Evolutionary conservation across 1,140 invertebrate species (phyloP).

Genomic region (Zaprionus ornatus): DNA sequence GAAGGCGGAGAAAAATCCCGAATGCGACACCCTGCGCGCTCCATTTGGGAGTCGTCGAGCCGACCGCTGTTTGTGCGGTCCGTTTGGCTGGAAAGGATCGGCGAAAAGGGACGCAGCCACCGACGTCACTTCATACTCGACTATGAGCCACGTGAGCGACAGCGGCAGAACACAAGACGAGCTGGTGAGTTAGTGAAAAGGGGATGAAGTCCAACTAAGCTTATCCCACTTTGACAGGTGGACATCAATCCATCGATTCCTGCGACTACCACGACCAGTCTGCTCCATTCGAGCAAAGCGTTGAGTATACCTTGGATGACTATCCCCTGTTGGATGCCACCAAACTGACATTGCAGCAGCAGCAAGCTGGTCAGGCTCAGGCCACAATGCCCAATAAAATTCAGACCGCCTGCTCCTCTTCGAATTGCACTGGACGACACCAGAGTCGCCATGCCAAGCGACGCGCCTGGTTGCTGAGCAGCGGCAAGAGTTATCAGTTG

Average conservation of each 20-base stretch:
- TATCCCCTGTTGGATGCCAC: constrained; percentile 64
- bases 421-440: constrained; percentile 24
- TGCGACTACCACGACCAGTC: constrained; percentile 47
- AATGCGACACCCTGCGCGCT: constrained; percentile 49
- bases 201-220: neutral
- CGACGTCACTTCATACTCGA: constrained; percentile 80
- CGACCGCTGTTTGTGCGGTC: constrained; percentile 80
- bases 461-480: constrained; percentile 59
- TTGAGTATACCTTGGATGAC: constrained; percentile 57
- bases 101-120: constrained; percentile 46
- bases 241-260: constrained; percentile 41
- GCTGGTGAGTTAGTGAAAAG: constrained; percentile 31
- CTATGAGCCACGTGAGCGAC: constrained; percentile 72
- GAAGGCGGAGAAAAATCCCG: neutral
- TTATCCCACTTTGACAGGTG: neutral
- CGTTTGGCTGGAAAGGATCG: constrained; percentile 73
- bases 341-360: constrained; percentile 60
- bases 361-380: constrained; percentile 41
- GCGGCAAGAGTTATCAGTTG: constrained; percentile 57
- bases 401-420: constrained; percentile 1
- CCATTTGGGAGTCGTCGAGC: constrained; percentile 82
- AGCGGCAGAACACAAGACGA: constrained; percentile 51
- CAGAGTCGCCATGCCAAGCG: constrained; percentile 53
- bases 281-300: constrained; percentile 26
- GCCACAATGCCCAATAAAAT: constrained; percentile 36